Evolutionary conservation across 2,113 vertebrate genomes (phyloP), one percentile per base, ranked within the genome.

Genomic region (Synchiropus splendidus): DNA sequence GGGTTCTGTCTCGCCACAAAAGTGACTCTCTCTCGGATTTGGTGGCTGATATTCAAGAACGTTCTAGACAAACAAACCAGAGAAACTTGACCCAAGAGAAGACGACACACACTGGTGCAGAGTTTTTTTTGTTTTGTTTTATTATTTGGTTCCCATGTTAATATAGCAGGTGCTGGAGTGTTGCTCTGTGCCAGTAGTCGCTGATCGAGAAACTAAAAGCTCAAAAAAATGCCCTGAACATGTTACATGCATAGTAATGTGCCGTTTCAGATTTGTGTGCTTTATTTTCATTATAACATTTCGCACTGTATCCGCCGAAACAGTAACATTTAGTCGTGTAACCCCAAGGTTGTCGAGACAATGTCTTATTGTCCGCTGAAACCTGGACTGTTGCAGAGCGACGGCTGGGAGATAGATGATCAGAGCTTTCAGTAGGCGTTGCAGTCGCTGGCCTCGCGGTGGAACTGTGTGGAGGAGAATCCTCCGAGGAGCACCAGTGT

Each of bases 211-310:
- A 73, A 79, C 74, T 80, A 78, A 72, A 82, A 83, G 77, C 75
- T 77, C 74, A 27, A 27, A 27, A 74, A 68, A 77, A 77, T 75
- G 54, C 68, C 74, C 77, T 77, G 72, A 72, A 73, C 77, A 83
- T 82, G 61, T 82, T 71, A 80, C 82, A 84, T 84, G 82, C 82
- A 84, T 84, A 84, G 82, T 83, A 80, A 73, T 83, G 79, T 79
- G 74, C 65, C 63, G 69, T 77, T 75, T 66, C 46, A 75, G 70
- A 71, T 27, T 64, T 64, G 46, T 83, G 74, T 82, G 72, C 77
- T 81, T 78, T 69, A 27, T 27, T 27, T n/a, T 27, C 4, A 27
- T 27, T 27, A 27, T 27, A 27, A 5, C 21, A 27, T 5, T 27
- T 27, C 21, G 8, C 21, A 27, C 21, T 8, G 21, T 27, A 8